These are phyloP conservation scores for Festucalex cinctus DNA, from an alignment of 2,113 vertebrate genomes.

Conservation along the genomic window DNA sequence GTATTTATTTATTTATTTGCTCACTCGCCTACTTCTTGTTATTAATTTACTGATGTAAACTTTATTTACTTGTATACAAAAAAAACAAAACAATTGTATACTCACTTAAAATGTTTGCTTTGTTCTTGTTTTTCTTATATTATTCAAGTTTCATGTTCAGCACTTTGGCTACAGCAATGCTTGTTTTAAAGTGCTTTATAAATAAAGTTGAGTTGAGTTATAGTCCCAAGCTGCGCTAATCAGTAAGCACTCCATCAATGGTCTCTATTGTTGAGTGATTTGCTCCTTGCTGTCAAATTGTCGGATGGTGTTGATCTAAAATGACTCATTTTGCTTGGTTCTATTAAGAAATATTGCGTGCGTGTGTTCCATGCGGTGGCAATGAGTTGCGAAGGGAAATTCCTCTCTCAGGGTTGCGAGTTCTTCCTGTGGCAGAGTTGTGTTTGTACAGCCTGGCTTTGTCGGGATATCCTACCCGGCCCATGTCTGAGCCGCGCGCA, in stretches of 20 bases:
- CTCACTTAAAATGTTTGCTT: no score
- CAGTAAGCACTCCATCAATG: not conserved
- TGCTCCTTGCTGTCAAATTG: not conserved
- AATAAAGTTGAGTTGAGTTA: no score
- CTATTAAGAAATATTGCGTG: conserved; percentile 3
- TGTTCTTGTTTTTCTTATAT: no score
- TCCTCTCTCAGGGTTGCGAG: conserved; percentile 76
- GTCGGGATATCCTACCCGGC: conserved; percentile 77
- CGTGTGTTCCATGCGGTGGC: conserved; percentile 31
- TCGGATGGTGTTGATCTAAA: not conserved
- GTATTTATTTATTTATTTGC: no score
- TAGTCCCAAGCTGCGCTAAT: not conserved
- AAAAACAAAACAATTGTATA: no score
- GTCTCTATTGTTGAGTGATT: not conserved
- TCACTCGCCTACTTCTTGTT: no score
- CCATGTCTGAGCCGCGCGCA: conserved; percentile 60
- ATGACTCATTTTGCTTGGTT: not conserved
- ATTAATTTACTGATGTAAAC: no score
- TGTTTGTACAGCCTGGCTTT: conserved; percentile 80
- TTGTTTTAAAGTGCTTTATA: no score
- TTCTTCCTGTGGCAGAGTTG: conserved; percentile 76
- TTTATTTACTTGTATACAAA: no score
- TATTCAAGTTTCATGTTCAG: no score
- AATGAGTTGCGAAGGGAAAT: conserved; percentile 68
- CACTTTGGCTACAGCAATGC: no score